A percentile compares a stretch with the other conserved stretches of the same genome.
These are phyloP conservation scores for Caenorhabditis remanei DNA, from an alignment of 1,140 invertebrate species.

Conservation along the genomic window DNA sequence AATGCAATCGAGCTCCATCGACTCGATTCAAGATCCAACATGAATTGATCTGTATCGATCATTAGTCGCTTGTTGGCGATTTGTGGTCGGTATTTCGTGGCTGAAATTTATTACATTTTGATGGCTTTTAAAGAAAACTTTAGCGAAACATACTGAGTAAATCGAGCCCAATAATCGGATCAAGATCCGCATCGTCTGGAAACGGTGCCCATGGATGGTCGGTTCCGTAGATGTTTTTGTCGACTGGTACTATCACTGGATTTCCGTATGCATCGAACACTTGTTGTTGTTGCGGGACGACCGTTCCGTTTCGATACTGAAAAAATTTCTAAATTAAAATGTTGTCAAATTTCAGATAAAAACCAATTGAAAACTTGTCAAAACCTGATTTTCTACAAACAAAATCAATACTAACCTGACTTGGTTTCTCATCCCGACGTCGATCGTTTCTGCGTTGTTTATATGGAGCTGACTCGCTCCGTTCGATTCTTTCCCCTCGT, in stretches of 20 bases:
- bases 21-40: slow-evolving; percentile 25
- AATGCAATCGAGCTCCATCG: slow-evolving; percentile 41
- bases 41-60: slow-evolving; percentile 47
- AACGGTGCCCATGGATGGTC: slow-evolving; percentile 47
- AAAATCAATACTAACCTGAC: background rate
- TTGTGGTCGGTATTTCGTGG: slow-evolving; percentile 28
- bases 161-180: slow-evolving; percentile 30
- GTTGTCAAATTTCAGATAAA: background rate
- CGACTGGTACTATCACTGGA: background rate
- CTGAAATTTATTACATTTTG: slow-evolving; percentile 4
- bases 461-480: background rate
- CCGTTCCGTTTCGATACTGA: slow-evolving; percentile 36
- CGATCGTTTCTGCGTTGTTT: background rate
- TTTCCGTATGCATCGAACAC: slow-evolving; percentile 22
- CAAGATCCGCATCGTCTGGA: slow-evolving; percentile 32
- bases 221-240: slow-evolving; percentile 46
- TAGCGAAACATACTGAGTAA: slow-evolving; percentile 7
- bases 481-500: background rate
- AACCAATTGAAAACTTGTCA: too few relatives aligned
- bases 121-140: too few relatives aligned
- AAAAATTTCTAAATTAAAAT: background rate
- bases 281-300: background rate
- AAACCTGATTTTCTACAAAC: too few relatives aligned
- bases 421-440: background rate
- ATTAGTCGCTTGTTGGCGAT: slow-evolving; percentile 37